A percentile compares a stretch with the other conserved stretches of the same genome.
phyloP scores from a whole-genome alignment of 1,140 invertebrate genomes.

The Brachionus manjavacas region DNA sequence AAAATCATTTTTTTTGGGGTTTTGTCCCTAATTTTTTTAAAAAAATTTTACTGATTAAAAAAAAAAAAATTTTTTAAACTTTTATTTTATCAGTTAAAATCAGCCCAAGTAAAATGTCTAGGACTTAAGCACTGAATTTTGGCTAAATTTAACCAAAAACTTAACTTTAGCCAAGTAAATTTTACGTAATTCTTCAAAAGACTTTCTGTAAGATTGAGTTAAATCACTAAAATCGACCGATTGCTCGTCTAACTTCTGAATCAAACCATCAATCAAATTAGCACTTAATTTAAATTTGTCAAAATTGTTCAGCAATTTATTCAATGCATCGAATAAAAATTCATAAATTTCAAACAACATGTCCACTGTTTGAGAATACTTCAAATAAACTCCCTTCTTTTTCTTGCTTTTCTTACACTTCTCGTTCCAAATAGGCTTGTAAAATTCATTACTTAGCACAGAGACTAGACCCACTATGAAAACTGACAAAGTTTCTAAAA shows the following conservation, averaged over 20 bases:
- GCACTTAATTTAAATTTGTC: background rate
- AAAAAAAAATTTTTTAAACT: background rate
- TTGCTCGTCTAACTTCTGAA: background rate
- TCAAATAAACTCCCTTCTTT: slow-evolving; percentile 21
- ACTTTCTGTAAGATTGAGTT: background rate
- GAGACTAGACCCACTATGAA: background rate
- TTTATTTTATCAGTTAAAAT: background rate
- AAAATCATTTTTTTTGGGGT: too few relatives aligned
- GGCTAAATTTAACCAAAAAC: slow-evolving; percentile 16
- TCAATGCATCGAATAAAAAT: background rate
- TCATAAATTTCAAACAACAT: background rate
- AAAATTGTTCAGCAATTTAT: background rate
- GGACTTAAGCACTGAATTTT: background rate
- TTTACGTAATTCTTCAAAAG: background rate
- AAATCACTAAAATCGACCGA: background rate
- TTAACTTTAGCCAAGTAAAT: background rate
- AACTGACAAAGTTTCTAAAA: background rate
- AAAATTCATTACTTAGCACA: background rate
- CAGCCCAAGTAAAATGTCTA: background rate
- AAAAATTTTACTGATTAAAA: background rate
- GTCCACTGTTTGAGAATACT: background rate
- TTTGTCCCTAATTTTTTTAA: too few relatives aligned
- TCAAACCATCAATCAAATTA: background rate
- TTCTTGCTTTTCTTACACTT: slow-evolving; percentile 25
- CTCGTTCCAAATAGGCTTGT: background rate